These are phyloP conservation scores for Eonycteris spelaea DNA, from an alignment of 2,113 vertebrate genomes.

Conservation along the genomic window DNA sequence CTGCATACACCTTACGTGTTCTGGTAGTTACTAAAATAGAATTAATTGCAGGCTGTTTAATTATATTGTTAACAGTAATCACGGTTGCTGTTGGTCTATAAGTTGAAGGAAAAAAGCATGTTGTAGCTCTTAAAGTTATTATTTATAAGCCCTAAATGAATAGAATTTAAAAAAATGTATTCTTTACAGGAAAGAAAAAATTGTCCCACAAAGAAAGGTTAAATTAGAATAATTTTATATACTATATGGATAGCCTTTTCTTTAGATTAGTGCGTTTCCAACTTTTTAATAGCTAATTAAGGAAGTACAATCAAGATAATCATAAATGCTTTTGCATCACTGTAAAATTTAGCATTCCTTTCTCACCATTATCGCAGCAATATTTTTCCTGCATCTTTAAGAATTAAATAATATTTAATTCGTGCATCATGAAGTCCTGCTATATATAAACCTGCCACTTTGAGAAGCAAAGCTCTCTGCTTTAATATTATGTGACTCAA, in stretches of 20 bases:
- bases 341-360: not conserved
- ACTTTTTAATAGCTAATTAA: not conserved
- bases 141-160: not conserved
- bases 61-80: not conserved
- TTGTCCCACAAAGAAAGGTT: not conserved
- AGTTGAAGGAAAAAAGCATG: not conserved
- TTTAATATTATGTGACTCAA: not conserved
- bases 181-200: slow-evolving; percentile 22
- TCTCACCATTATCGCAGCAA: not conserved
- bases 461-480: not conserved
- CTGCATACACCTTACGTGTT: not conserved
- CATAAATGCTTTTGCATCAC: slow-evolving; percentile 3
- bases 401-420: slow-evolving; percentile 36
- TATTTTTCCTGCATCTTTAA: not conserved
- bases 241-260: not conserved
- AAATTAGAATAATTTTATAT: slow-evolving; percentile 37
- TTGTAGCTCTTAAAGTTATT: not conserved
- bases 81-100: not conserved
- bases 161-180: slow-evolving; percentile 22
- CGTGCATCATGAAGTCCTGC: not conserved
- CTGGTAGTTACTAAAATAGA: not conserved
- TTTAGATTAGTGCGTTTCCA: slow-evolving; percentile 36
- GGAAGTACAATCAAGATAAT: slow-evolving; percentile 58
- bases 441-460: not conserved
- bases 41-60: slow-evolving; percentile 10